Evolutionary conservation across 1,140 invertebrate species (phyloP).

Genomic region (Anastatus disparis): DNA sequence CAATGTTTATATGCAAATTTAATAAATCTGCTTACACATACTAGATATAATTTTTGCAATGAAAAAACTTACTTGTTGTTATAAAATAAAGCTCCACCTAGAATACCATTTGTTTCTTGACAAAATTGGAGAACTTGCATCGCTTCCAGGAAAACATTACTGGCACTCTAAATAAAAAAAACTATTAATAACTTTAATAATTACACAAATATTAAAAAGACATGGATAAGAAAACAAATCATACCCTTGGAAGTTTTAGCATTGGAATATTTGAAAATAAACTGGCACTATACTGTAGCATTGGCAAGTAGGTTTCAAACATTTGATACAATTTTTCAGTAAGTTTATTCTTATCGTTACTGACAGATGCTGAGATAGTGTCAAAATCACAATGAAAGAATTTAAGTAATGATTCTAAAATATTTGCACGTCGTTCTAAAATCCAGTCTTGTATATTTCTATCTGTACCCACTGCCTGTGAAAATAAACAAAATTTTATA

Average conservation of each 20-base stretch:
- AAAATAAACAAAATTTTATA: slow-evolving; percentile 37
- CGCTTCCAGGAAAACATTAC: slow-evolving; percentile 83
- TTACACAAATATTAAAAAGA: not conserved
- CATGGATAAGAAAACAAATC: slow-evolving; percentile 27
- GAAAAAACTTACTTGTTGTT: slow-evolving; percentile 79
- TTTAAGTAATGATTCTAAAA: slow-evolving; percentile 76
- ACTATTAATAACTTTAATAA: not conserved
- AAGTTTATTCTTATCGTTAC: slow-evolving; percentile 72
- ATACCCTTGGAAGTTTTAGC: slow-evolving; percentile 81
- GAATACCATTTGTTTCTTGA: slow-evolving; percentile 76
- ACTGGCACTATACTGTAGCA: slow-evolving; percentile 80
- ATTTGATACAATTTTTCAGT: slow-evolving; percentile 83
- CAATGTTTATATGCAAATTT: slow-evolving; percentile 32
- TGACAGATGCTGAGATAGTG: slow-evolving; percentile 71
- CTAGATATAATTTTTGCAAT: not conserved
- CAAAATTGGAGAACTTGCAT: slow-evolving; percentile 82
- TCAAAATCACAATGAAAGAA: slow-evolving; percentile 85
- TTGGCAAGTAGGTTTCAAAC: slow-evolving; percentile 85
- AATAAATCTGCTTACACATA: slow-evolving; percentile 6
- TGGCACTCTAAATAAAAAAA: slow-evolving; percentile 73
- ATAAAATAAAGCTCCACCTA: slow-evolving; percentile 82
- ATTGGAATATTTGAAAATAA: slow-evolving; percentile 82
- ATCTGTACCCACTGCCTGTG: slow-evolving; percentile 87
- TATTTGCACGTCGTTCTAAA: slow-evolving; percentile 77
- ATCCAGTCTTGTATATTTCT: slow-evolving; percentile 84